Evolutionary conservation across 1,140 invertebrate genomes (phyloP), one percentile per base, ranked within the genome.

Genomic region (Cydia fagiglandana): DNA sequence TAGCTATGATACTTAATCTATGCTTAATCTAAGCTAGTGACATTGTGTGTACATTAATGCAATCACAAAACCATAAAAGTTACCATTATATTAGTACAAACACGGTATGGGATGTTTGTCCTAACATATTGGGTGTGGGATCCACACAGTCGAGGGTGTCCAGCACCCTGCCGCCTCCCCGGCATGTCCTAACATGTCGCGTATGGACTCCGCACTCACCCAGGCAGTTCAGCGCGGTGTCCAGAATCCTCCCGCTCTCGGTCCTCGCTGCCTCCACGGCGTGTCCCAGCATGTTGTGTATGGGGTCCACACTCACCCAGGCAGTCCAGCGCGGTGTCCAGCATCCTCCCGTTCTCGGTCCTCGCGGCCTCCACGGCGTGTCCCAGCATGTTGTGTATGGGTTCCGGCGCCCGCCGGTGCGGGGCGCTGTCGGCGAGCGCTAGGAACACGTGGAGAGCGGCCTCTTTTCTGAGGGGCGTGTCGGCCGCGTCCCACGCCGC

Each of bases 391-490:
- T 94, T 91, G 87, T 97, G 94, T 56, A 97, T 89, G 68, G 95
- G 78, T 96, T 90, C 78, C 95, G 95, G 94, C 79, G 97, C 90
- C 80, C 95, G 95, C 64, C 95, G 93, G 28, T 93, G 86, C 53
- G 95, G 95, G 17, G 97, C 94, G 77, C 94, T 95, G 86, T 98
- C 97, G 1, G 97, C 95, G 5, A 98, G 92, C 28, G 97, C 96
- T 66, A 94, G 94, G 86, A 97, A 97, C 53, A 96, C 96, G 93
- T 97, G 97, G 78, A 98, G 94, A 64, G 96, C 95, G 2, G 97
- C 96, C 86, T 99, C 94, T 78, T 95, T 94, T 94, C 96, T 96
- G 73, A 90, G 86, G 68, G 91, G 88, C 0, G 75, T 80, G 28
- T 53, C 74, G 34, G 80, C 83, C 10, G 53, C 74, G 5, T 74